phyloP scores from a whole-genome alignment of 2,888 invertebrate species.

The Limnephilus rhombicus region DNA sequence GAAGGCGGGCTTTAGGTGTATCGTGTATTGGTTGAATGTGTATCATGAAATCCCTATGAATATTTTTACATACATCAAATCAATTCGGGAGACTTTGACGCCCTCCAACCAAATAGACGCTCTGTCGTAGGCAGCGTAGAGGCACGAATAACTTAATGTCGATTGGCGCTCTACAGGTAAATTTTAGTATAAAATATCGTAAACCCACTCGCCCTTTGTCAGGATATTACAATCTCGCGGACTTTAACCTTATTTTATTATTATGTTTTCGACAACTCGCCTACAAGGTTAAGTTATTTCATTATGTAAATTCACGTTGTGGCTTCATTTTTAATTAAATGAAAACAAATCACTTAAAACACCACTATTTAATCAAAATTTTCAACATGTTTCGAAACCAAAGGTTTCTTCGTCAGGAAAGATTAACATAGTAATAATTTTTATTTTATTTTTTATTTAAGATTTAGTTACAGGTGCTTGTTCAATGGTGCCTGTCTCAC shows the following conservation, averaged over 20 bases:
- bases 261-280: not conserved
- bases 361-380: too few relatives aligned
- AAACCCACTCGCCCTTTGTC: not conserved
- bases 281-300: not conserved
- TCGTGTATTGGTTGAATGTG: not conserved
- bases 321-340: too few relatives aligned
- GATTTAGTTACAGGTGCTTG: too few relatives aligned
- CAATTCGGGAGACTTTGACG: not conserved
- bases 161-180: not conserved
- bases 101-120: not conserved
- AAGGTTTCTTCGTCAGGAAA: too few relatives aligned
- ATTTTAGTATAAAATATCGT: not conserved
- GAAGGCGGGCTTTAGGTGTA: too few relatives aligned
- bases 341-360: too few relatives aligned
- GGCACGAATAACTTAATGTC: not conserved
- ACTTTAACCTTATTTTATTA: not conserved
- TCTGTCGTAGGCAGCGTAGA: not conserved
- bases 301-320: too few relatives aligned
- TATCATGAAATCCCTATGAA: conserved; percentile 10
- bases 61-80: conserved; percentile 29
- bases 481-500: too few relatives aligned
- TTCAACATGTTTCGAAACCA: too few relatives aligned
- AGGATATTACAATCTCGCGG: not conserved
- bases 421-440: too few relatives aligned
- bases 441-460: too few relatives aligned